These are phyloP conservation scores for Camelus dromedarius DNA, from an alignment of 2,113 vertebrate species.

Conservation along the genomic window DNA sequence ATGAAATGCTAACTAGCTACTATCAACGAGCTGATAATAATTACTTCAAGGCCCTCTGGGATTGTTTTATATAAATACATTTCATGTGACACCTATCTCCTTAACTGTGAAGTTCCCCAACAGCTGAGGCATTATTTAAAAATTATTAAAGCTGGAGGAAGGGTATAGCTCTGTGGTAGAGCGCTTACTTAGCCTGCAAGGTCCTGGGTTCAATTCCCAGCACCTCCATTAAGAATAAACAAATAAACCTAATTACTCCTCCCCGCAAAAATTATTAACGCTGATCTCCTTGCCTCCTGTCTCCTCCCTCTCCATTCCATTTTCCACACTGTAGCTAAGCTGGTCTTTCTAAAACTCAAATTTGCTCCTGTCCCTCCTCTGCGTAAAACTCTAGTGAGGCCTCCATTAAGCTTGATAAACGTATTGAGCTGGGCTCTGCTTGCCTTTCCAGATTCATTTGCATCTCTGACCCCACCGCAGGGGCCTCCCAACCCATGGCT, in stretches of 20 bases:
- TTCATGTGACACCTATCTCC: not conserved
- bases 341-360: constrained; percentile 21
- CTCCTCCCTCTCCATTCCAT: not conserved
- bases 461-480: not conserved
- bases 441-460: constrained; percentile 8
- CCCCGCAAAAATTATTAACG: not conserved
- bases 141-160: not conserved
- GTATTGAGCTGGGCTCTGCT: not conserved
- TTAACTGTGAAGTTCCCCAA: constrained; percentile 13
- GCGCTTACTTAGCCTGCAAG: too few relatives aligned
- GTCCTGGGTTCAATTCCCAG: too few relatives aligned
- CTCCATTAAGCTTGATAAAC: not conserved
- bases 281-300: not conserved
- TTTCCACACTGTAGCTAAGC: not conserved
- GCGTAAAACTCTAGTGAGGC: not conserved
- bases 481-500: not conserved
- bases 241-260: too few relatives aligned
- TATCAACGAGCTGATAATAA: not conserved
- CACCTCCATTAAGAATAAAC: too few relatives aligned
- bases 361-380: not conserved
- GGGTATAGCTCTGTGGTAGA: too few relatives aligned
- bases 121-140: constrained; percentile 22
- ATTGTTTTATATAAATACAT: not conserved
- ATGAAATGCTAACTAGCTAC: constrained; percentile 35
- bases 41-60: not conserved